Evolutionary conservation across 2,797 vertebrate genomes (phyloP), one percentile per base, ranked within the genome.

Genomic region (Ctenochaetus hawaiiensis): DNA sequence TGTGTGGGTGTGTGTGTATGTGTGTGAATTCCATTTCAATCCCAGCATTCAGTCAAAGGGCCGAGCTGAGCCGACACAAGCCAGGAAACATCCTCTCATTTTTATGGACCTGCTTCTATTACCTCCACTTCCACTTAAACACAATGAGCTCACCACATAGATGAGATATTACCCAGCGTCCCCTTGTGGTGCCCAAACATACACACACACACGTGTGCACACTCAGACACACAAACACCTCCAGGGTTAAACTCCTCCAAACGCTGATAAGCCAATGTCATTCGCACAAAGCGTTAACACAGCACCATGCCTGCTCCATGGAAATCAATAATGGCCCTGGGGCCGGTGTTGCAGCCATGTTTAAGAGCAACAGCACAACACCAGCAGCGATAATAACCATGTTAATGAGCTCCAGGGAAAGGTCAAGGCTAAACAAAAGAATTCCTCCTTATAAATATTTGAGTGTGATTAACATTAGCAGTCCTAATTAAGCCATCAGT

Each of bases 401-500:
- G 93, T 79, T 95, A 94, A 95, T 94, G 92, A 94, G 91, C 90
- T 86, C 75, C 75, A 76, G 60, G 54, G 78, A 94, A 94, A 96
- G 95, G 95, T 95, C 95, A 95, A 92, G 87, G 91, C 92, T 84
- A 94, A 95, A 94, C 91, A 94, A 95, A 94, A 94, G 88, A 91
- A 89, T 84, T 92, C 81, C 82, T 66, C 78, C 91, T 93, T 89
- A 94, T 95, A 94, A 95, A 96, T 95, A 94, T 95, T 95, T 93
- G 93, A 94, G 85, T 88, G 77, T 93, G 93, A 95, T 95, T 95
- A 94, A 90, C 88, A 92, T 93, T 91, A 91, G 87, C 81, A 22
- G 82, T 53, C 63, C 84, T 93, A 94, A 95, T 95, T 91, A 95
- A 94, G 91, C 81, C 90, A 90, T 94, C 86, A 79, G 74, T 90